These are phyloP conservation scores for Hyposoter didymator DNA, from an alignment of 2,888 invertebrate species.

Conservation along the genomic window DNA sequence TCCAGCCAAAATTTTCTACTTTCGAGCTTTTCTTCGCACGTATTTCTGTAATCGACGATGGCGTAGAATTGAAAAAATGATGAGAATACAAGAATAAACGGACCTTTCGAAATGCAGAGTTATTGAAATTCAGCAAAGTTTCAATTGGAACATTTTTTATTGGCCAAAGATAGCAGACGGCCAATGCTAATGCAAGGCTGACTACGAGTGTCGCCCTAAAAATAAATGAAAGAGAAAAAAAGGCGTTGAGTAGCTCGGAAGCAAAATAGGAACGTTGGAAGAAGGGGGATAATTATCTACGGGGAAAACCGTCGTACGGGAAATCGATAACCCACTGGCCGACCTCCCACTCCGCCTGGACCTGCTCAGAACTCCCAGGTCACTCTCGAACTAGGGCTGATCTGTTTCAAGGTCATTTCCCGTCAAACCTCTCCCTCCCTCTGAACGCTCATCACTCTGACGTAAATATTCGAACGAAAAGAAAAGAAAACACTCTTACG, in stretches of 20 bases:
- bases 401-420: slow-evolving; percentile 11
- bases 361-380: slow-evolving; percentile 21
- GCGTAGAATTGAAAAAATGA: background rate
- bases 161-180: background rate
- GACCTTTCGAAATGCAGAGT: background rate
- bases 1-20: background rate
- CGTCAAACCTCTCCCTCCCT: background rate
- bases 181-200: background rate
- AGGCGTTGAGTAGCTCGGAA: background rate
- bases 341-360: slow-evolving; percentile 54
- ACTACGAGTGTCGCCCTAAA: background rate
- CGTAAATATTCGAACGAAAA: slow-evolving; percentile 1
- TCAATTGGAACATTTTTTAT: background rate
- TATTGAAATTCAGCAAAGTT: background rate
- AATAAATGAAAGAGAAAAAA: background rate
- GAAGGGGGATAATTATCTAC: slow-evolving; percentile 18
- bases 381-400: slow-evolving; percentile 5
- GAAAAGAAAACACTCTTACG: background rate
- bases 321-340: slow-evolving; percentile 61
- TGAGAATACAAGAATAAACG: background rate
- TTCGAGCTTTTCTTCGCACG: background rate
- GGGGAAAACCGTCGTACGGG: slow-evolving; percentile 23
- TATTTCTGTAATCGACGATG: background rate
- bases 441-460: background rate
- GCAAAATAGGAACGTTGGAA: background rate